These are phyloP conservation scores for Hypotaenidia philippensis DNA, from an alignment of 2,797 vertebrate genomes.

Conservation along the genomic window DNA sequence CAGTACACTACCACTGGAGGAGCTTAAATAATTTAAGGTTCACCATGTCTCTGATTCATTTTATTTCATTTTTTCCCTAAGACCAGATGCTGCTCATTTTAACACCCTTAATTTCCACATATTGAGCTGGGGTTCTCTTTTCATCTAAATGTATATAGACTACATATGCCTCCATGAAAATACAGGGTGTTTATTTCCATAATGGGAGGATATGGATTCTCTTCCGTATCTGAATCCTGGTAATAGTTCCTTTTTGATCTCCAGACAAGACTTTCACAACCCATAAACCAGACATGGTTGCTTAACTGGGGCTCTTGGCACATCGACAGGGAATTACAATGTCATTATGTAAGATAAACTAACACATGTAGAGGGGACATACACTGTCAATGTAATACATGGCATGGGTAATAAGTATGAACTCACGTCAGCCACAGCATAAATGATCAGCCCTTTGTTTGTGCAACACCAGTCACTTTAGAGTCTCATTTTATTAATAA, in stretches of 20 bases:
- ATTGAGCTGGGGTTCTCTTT: slow-evolving; percentile 11
- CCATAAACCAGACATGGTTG: slow-evolving; percentile 53
- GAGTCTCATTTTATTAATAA: background rate
- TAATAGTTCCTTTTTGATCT: slow-evolving; percentile 18
- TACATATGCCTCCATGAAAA: slow-evolving; percentile 28
- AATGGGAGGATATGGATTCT: background rate
- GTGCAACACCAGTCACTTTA: background rate
- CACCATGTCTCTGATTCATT: slow-evolving; percentile 69
- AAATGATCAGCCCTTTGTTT: background rate
- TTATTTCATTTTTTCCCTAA: slow-evolving; percentile 71
- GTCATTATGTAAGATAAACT: slow-evolving; percentile 58
- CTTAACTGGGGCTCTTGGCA: slow-evolving; percentile 53
- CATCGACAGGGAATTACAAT: slow-evolving; percentile 3
- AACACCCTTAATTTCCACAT: slow-evolving; percentile 12
- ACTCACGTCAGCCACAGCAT: background rate
- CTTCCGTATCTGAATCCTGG: slow-evolving; percentile 41
- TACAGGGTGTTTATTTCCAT: background rate
- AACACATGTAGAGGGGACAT: background rate
- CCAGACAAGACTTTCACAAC: slow-evolving; percentile 39
- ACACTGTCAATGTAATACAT: background rate
- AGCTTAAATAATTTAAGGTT: slow-evolving; percentile 82
- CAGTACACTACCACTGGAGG: slow-evolving; percentile 75
- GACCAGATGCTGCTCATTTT: slow-evolving; percentile 73
- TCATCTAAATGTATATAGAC: slow-evolving; percentile 26
- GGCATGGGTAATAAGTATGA: background rate